Conservation (phyloP, 64 coral and sea anemone species). For the Montipora capricornis region DNA sequence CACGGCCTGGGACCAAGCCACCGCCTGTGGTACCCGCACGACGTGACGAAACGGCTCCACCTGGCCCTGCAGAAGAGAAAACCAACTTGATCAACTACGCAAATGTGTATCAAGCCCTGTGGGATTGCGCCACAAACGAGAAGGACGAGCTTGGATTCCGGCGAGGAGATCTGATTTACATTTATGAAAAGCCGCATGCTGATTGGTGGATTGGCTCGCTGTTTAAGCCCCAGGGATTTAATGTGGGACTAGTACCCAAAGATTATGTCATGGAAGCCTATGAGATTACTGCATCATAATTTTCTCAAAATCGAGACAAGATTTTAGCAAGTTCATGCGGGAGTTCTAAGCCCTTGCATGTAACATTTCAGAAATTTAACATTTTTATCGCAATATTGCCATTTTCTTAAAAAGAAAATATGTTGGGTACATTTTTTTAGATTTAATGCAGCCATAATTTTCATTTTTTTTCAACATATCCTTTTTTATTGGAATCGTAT, state of each 20-base stretch:
- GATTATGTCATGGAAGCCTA: constrained; percentile 68
- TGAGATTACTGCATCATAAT: neutral
- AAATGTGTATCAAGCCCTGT: constrained; percentile 69
- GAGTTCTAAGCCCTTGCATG: neutral
- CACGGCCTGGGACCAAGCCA: constrained; percentile 11
- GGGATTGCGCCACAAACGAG: constrained; percentile 34
- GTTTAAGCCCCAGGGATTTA: constrained; percentile 69
- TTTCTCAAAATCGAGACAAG: neutral
- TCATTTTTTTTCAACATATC: no score
- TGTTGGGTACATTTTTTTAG: neutral
- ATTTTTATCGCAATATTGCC: neutral
- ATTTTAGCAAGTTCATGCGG: no score
- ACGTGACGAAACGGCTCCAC: neutral
- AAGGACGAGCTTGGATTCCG: constrained; percentile 69
- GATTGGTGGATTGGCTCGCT: constrained; percentile 80
- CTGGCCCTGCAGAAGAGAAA: neutral
- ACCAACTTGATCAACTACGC: constrained; percentile 49
- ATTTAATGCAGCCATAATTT: neutral
- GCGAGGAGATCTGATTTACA: constrained; percentile 71
- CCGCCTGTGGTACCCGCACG: constrained; percentile 43
- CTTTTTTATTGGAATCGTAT: no score
- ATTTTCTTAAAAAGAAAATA: neutral
- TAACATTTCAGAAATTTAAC: neutral
- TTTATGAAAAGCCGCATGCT: constrained; percentile 72
- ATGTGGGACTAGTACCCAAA: constrained; percentile 42